Percentiles rank a stretch among this genome's conserved stretches.
phyloP scores from a whole-genome alignment of 2,888 invertebrate genomes.

The Thera obeliscata region DNA sequence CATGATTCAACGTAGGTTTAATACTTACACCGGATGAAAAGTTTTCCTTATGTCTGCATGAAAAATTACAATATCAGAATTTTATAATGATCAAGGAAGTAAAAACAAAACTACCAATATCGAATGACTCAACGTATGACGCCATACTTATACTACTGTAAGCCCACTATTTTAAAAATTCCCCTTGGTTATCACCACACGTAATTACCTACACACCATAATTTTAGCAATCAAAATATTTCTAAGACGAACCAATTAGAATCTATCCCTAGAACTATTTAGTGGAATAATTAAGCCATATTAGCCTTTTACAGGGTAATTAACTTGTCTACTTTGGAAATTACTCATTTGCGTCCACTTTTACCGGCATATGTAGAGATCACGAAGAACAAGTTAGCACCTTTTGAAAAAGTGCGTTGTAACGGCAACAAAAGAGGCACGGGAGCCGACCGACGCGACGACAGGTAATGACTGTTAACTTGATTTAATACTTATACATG shows the following conservation, averaged over 20 bases:
- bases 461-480: constrained; percentile 35
- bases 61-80: constrained; percentile 21
- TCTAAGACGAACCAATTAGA: constrained; percentile 39
- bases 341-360: constrained; percentile 68
- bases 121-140: constrained; percentile 8
- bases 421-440: constrained; percentile 38
- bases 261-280: constrained; percentile 41
- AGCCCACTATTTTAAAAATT: not conserved
- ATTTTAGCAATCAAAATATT: constrained; percentile 41
- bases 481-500: constrained; percentile 33
- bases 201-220: constrained; percentile 11
- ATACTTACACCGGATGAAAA: constrained; percentile 29
- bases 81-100: not conserved
- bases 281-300: constrained; percentile 43
- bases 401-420: constrained; percentile 59
- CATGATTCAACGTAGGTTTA: not conserved
- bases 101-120: constrained; percentile 4
- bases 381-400: constrained; percentile 77
- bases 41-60: constrained; percentile 34
- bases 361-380: constrained; percentile 68
- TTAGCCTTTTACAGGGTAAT: constrained; percentile 47
- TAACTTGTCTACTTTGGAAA: constrained; percentile 62
- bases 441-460: constrained; percentile 26
- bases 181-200: constrained; percentile 8
- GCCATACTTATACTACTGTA: not conserved